Conservation (phyloP, 2,113 vertebrate species). For the Chaetodon trifascialis region DNA sequence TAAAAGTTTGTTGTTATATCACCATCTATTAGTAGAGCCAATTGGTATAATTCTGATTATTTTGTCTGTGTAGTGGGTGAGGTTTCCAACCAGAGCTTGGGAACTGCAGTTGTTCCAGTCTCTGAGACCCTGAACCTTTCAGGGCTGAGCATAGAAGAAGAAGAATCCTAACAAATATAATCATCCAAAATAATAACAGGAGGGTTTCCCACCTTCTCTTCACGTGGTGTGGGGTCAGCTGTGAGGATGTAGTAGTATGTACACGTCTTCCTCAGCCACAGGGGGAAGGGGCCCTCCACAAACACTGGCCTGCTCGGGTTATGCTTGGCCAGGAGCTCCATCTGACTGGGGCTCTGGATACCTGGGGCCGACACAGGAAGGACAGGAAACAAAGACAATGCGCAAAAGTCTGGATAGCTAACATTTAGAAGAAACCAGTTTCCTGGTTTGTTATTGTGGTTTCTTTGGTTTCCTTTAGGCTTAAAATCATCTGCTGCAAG, state of each 20-base stretch:
- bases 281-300: slow-evolving; percentile 91
- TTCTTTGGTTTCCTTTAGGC: background rate
- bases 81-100: too few species aligned
- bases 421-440: background rate
- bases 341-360: slow-evolving; percentile 89
- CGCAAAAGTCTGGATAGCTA: background rate
- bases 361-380: slow-evolving; percentile 75
- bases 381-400: background rate
- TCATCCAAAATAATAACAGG: background rate
- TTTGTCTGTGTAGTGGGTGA: too few species aligned
- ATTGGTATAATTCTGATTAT: too few species aligned
- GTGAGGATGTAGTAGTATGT: slow-evolving; percentile 90
- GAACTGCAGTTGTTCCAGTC: too few species aligned
- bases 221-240: slow-evolving; percentile 83
- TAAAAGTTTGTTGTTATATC: too few species aligned
- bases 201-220: slow-evolving; percentile 80
- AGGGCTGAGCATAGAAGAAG: too few species aligned
- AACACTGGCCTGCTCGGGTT: slow-evolving; percentile 84
- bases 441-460: background rate
- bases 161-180: background rate
- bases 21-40: too few species aligned
- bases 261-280: slow-evolving; percentile 89
- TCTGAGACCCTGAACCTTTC: too few species aligned
- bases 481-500: background rate
- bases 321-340: slow-evolving; percentile 84